A percentile compares a stretch with the other conserved stretches of the same genome.
Conservation (phyloP, 2,888 invertebrate genomes). For the Caradrina kadenii region DNA sequence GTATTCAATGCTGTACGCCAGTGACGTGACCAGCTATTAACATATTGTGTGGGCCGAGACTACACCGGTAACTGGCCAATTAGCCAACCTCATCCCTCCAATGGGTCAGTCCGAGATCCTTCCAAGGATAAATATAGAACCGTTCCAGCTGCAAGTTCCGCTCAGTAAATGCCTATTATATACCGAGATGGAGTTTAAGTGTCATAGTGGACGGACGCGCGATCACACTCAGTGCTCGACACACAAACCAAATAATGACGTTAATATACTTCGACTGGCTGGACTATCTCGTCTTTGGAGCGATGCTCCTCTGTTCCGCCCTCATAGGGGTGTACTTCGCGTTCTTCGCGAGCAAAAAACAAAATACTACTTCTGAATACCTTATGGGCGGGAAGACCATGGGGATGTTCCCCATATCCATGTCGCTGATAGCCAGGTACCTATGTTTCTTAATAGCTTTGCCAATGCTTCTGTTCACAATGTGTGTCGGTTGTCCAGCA, state of each 20-base stretch:
- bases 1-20: slow-evolving; percentile 39
- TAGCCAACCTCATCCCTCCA: slow-evolving; percentile 81
- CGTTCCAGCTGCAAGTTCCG: slow-evolving; percentile 77
- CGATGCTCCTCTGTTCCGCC: slow-evolving; percentile 92
- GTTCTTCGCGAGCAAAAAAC: slow-evolving; percentile 92
- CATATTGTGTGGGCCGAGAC: slow-evolving; percentile 56
- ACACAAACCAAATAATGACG: slow-evolving; percentile 72
- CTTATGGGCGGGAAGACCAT: slow-evolving; percentile 94
- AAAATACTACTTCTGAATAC: slow-evolving; percentile 93
- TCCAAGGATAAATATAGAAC: slow-evolving; percentile 84
- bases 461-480: not conserved
- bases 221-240: slow-evolving; percentile 58
- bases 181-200: slow-evolving; percentile 79
- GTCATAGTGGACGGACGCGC: slow-evolving; percentile 78
- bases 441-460: slow-evolving; percentile 32
- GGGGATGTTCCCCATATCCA: slow-evolving; percentile 95
- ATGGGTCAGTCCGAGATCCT: slow-evolving; percentile 79
- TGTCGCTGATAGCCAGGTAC: slow-evolving; percentile 94
- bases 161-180: slow-evolving; percentile 80
- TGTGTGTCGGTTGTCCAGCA: slow-evolving; percentile 27
- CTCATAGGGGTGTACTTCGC: slow-evolving; percentile 93
- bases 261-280: slow-evolving; percentile 90
- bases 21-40: slow-evolving; percentile 49
- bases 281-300: slow-evolving; percentile 92
- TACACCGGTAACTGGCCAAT: slow-evolving; percentile 81